phyloP scores from a whole-genome alignment of 2,113 vertebrate genomes.

The Cisticola juncidis region DNA sequence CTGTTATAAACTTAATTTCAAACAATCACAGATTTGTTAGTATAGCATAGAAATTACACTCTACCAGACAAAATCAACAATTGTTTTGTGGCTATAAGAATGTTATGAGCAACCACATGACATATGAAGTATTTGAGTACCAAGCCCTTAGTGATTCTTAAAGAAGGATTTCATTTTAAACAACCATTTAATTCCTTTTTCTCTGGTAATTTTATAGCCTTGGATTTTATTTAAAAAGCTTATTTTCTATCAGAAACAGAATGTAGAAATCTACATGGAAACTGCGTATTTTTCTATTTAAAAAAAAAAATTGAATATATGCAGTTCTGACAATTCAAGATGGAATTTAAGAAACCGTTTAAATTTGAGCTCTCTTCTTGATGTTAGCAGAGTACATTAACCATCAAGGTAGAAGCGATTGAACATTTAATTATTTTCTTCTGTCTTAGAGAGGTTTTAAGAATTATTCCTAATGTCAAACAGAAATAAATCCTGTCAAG shows the following conservation, averaged over 20 bases:
- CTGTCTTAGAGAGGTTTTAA: background rate
- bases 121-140: background rate
- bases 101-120: accelerated
- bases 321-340: background rate
- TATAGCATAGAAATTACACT: background rate
- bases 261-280: background rate
- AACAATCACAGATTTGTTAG: background rate
- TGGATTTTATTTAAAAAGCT: background rate
- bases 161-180: background rate
- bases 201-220: background rate
- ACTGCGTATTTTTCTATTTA: background rate
- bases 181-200: background rate
- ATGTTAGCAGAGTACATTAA: background rate
- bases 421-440: conserved; percentile 14
- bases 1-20: background rate
- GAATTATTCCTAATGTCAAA: background rate
- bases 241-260: background rate
- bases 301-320: background rate
- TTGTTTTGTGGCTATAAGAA: background rate
- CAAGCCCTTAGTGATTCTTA: background rate
- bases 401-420: background rate
- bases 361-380: background rate
- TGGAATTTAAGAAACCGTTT: background rate
- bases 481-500: conserved; percentile 12
- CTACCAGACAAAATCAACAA: background rate